Evolutionary conservation across 64 coral and sea anemone genomes (phyloP), one percentile per base, ranked within the genome.

Genomic region (Montipora efflorescens): DNA sequence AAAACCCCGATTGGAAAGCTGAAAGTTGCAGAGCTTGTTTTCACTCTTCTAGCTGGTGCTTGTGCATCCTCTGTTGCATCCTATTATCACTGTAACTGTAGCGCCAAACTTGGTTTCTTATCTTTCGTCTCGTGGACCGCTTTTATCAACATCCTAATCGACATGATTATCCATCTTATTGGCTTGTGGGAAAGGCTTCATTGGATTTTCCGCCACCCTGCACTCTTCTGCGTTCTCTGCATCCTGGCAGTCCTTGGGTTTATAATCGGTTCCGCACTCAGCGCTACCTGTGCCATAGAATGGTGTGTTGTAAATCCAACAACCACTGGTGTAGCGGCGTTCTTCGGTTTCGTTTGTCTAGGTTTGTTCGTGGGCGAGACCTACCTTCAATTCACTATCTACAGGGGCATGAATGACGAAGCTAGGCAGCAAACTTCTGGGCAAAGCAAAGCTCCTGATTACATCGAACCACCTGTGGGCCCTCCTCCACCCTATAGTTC

Each of bases 121-220:
- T 59, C 68, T 15, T 98, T 98, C 52, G 96, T 98, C 18, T 84
- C 96, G 1, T 98, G 96, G 96, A 98, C 96, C 21, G 87, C 89
- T 11, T 98, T 98, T 57, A 21, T 98, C 22, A 98, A 98, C 59
- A 79, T 91, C 12, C 90, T 98, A 6, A 95, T 98, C 78, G 93
- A 89, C 85, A 22, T 94, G 74, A 95, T 98, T 14, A 80, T 98
- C 28, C 93, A 80, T 79, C 67, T 92, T 21, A 58, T 98, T 22
- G 96, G 96, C 53, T 69, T 98, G 55, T 98, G 96, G 96, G 93
- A 95, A 9, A 93, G 84, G 21, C 44, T 98, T 45, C 5, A 91
- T 49, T 98, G 96, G 96, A 92, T 98, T 71, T 95, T 92, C 75
- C 89, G 84, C 15, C 96, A 98, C 21, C 96, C 96, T 72, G 76